phyloP scores from a whole-genome alignment of 35 echinoderm and acorn worm genomes.

The Holothuria glaberrima region DNA sequence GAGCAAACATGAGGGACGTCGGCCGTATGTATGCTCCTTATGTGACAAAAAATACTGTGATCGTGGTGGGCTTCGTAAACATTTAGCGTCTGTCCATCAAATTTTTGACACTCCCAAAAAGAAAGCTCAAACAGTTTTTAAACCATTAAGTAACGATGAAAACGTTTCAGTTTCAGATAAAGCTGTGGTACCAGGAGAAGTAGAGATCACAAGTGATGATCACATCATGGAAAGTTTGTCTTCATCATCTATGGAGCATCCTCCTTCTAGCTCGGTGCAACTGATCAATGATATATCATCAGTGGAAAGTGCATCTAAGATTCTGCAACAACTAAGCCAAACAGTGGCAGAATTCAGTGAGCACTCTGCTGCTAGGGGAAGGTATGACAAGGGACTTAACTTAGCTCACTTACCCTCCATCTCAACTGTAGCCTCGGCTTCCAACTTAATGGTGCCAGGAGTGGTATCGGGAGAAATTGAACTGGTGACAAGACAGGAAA shows the following conservation, averaged over 20 bases:
- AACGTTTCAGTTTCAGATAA: no score
- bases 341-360: constrained; percentile 46
- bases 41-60: constrained; percentile 61
- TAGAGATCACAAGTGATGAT: no score
- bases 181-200: no score
- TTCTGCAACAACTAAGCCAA: constrained; percentile 47
- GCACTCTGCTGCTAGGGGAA: not conserved
- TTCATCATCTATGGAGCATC: not conserved
- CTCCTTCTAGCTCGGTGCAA: not conserved
- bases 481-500: no score
- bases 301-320: constrained; percentile 51
- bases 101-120: constrained; percentile 47
- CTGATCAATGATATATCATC: not conserved
- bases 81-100: constrained; percentile 38
- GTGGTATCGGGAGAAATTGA: no score
- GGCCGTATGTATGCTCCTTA: constrained; percentile 45
- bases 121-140: not conserved
- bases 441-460: not conserved
- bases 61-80: constrained; percentile 48
- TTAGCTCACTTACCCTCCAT: not conserved
- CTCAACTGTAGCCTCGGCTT: not conserved
- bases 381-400: not conserved
- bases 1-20: constrained; percentile 48
- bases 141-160: not conserved
- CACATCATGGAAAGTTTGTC: no score